A percentile compares a stretch with the other conserved stretches of the same genome.
phyloP scores from a whole-genome alignment of 2,797 vertebrate genomes.

The Odontamblyopus lacepedii region DNA sequence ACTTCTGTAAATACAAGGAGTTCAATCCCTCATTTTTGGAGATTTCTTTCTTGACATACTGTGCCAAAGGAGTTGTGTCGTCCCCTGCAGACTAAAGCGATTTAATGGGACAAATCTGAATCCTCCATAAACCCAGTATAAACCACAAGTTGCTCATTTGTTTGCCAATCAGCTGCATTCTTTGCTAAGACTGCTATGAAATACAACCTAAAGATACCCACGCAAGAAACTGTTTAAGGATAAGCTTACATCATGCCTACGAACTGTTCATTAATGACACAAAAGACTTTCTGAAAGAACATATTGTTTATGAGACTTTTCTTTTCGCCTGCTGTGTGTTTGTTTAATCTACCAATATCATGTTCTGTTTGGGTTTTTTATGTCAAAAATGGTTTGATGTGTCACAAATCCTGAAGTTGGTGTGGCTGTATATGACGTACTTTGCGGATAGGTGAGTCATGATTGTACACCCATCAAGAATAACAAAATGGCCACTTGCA shows the following conservation, averaged over 20 bases:
- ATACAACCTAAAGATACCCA: constrained; percentile 24
- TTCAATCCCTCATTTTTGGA: constrained; percentile 63
- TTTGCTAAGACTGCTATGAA: constrained; percentile 25
- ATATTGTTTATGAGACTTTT: constrained; percentile 57
- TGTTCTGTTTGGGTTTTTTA: constrained; percentile 68
- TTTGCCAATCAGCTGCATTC: constrained; percentile 33
- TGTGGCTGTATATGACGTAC: constrained; percentile 55
- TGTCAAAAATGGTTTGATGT: constrained; percentile 64
- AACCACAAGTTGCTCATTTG: constrained; percentile 22
- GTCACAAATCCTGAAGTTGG: constrained; percentile 60
- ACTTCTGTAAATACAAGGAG: constrained; percentile 65
- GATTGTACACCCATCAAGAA: constrained; percentile 42
- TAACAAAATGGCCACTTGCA: background rate
- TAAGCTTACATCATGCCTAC: constrained; percentile 43
- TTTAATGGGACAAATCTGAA: constrained; percentile 37
- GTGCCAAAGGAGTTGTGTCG: constrained; percentile 71
- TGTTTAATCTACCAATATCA: constrained; percentile 64
- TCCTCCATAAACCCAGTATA: constrained; percentile 29
- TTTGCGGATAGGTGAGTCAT: constrained; percentile 38
- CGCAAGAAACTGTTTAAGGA: constrained; percentile 31
- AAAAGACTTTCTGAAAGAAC: constrained; percentile 48
- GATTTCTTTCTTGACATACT: constrained; percentile 60
- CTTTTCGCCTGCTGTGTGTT: constrained; percentile 59
- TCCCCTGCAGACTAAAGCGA: constrained; percentile 42
- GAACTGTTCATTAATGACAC: constrained; percentile 41